Base-by-base conservation (phyloP, 2,888 invertebrate species). In the Magallana nippona region DNA sequence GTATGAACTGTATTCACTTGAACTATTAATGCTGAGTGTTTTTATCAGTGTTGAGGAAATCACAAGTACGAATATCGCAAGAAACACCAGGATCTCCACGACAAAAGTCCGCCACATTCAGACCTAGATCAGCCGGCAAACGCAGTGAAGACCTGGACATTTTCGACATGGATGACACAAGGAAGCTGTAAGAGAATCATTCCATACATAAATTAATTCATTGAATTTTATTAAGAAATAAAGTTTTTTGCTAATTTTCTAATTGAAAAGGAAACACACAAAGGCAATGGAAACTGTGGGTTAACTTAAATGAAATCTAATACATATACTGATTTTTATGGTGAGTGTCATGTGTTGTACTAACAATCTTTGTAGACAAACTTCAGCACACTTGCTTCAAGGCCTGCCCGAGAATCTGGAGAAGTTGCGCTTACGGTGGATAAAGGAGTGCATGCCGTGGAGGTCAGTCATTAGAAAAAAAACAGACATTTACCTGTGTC, bases 371-470 rank as follows among this genome's bases (percentile, higher is more conserved):
- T 79, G 10, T 27, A 80, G 80, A 27, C 55, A 80, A 57, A 80
- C 56, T 10, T 62, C 81, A 55, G 17, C 79, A 55, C 55, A 27
- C 11, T 58, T 77, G 44, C 83, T 83, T 80, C 88, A 87, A 62
- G 85, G 86, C 60, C 84, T 92, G 32, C 89, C 91, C n/a, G 87
- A 89, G 22, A 84, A 83, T 15, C 79, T 92, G 32, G 92, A 93
- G 80, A 81, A 87, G 13, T 85, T 86, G 27, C 83, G 93, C 55
- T 83, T 92, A 10, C 86, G 82, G 2, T 93, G 93, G 91, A 93
- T 93, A 77, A 90, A 92, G 82, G 87, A 89, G 15, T 93, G 93
- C 87, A 82, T 88, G 2, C 91, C 93, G 0, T 93, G 93, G 93
- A 93, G 93, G 93, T 93, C 8, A 13, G 32, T 19, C 5, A 44